Evolutionary conservation across 1,140 invertebrate species (phyloP).

Genomic region (Pseudobourletiella spinata): DNA sequence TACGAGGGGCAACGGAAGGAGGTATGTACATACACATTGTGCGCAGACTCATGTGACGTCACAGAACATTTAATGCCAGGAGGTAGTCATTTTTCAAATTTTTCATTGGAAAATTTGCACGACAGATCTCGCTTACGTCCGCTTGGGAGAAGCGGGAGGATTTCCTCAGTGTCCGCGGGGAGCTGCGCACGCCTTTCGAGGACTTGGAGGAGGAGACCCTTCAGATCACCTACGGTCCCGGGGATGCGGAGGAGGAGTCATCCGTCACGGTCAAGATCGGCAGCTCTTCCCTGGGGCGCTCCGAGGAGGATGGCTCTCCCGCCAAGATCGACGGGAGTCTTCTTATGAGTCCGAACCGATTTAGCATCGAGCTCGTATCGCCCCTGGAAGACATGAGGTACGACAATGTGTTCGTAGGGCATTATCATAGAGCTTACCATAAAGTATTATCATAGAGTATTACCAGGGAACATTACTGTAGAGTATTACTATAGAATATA

Average conservation of each 20-base stretch:
- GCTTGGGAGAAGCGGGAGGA: slow-evolving; percentile 1
- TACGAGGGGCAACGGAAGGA: slow-evolving; percentile 11
- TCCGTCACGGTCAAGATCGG: slow-evolving; percentile 17
- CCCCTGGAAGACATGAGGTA: slow-evolving; percentile 22
- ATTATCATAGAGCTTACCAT: too few species aligned
- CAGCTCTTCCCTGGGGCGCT: slow-evolving; percentile 17
- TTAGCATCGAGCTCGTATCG: slow-evolving; percentile 23
- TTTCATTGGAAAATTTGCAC: too few species aligned
- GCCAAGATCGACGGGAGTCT: slow-evolving; percentile 22
- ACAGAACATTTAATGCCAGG: too few species aligned
- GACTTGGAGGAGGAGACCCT: slow-evolving; percentile 24
- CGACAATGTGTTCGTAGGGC: slow-evolving; percentile 4
- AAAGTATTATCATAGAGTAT: too few species aligned
- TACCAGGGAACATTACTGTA: not conserved
- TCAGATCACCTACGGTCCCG: slow-evolving; percentile 24
- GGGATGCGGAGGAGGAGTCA: slow-evolving; percentile 13
- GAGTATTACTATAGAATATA: not conserved
- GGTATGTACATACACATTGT: slow-evolving; percentile 12
- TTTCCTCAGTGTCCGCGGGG: slow-evolving; percentile 11
- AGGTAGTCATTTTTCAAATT: too few species aligned
- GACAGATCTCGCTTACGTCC: slow-evolving; percentile 2
- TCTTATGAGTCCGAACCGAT: slow-evolving; percentile 12
- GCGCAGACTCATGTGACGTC: too few species aligned
- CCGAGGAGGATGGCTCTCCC: too few species aligned
- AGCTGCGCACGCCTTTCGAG: slow-evolving; percentile 28